These are phyloP conservation scores for Microcaecilia unicolor DNA, from an alignment of 2,797 vertebrate species.

Conservation along the genomic window DNA sequence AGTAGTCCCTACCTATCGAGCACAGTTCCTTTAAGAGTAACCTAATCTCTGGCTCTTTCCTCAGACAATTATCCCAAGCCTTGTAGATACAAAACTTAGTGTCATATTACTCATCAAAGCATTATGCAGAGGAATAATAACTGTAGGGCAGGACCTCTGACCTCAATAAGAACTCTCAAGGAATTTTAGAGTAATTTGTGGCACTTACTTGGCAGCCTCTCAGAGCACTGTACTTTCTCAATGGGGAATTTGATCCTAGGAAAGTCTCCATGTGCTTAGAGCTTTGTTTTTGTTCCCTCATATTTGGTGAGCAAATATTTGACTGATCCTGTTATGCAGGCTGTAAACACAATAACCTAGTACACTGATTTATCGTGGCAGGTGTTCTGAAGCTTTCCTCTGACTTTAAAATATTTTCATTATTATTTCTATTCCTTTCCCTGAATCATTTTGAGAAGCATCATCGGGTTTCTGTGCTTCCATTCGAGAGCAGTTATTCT, in stretches of 20 bases:
- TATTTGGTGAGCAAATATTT: constrained; percentile 86
- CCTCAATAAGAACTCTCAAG: constrained; percentile 57
- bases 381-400: constrained; percentile 66
- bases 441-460: constrained; percentile 81
- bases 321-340: constrained; percentile 51
- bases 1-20: constrained; percentile 46
- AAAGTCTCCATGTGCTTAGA: constrained; percentile 67
- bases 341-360: constrained; percentile 74
- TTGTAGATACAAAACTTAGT: constrained; percentile 49
- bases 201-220: constrained; percentile 38
- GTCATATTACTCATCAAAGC: constrained; percentile 73
- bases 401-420: constrained; percentile 31
- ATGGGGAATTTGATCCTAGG: constrained; percentile 61
- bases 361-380: constrained; percentile 58
- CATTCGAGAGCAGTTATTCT: too few relatives aligned
- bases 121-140: constrained; percentile 59
- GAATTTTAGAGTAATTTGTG: constrained; percentile 52
- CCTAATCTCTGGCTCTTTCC: constrained; percentile 56
- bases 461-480: constrained; percentile 66
- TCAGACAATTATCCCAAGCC: constrained; percentile 53
- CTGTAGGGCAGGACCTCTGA: constrained; percentile 60
- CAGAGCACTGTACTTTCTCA: constrained; percentile 43
- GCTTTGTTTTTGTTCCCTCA: constrained; percentile 64
- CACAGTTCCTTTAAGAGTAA: constrained; percentile 48
- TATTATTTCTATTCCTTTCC: constrained; percentile 37